Conservation (phyloP, 1,140 invertebrate species). For the Oedothorax gibbosus region DNA sequence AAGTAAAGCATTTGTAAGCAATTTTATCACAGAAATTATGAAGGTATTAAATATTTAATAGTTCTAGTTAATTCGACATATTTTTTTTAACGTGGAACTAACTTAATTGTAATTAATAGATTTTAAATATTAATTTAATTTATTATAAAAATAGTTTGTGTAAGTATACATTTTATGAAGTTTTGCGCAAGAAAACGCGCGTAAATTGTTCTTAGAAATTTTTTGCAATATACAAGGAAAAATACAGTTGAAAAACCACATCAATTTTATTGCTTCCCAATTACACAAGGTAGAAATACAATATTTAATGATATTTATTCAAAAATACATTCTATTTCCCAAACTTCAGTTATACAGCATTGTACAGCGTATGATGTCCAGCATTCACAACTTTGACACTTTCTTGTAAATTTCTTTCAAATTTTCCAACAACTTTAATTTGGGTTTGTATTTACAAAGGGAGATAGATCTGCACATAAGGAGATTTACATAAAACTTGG, state of each 20-base stretch:
- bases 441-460: slow-evolving; percentile 21
- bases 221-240: too few species aligned
- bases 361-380: slow-evolving; percentile 18
- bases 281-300: slow-evolving; percentile 36
- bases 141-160: too few species aligned
- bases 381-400: slow-evolving; percentile 38
- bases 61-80: too few species aligned
- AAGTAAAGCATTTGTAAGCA: too few species aligned
- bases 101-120: too few species aligned
- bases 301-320: slow-evolving; percentile 38
- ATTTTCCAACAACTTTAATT: slow-evolving; percentile 22
- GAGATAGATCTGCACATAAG: slow-evolving; percentile 24
- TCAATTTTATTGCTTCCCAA: slow-evolving; percentile 43
- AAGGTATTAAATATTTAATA: too few species aligned
- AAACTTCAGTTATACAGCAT: slow-evolving; percentile 24
- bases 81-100: too few species aligned
- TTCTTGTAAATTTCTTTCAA: slow-evolving; percentile 25
- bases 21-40: too few species aligned
- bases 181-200: too few species aligned
- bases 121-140: too few species aligned
- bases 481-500: slow-evolving; percentile 25
- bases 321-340: slow-evolving; percentile 43
- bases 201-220: too few species aligned
- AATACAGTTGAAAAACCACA: slow-evolving; percentile 37
- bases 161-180: too few species aligned